A percentile compares a stretch with the other conserved stretches of the same genome.
Evolutionary conservation across 2,888 invertebrate species (phyloP).

Genomic region (Drosophila differens): DNA sequence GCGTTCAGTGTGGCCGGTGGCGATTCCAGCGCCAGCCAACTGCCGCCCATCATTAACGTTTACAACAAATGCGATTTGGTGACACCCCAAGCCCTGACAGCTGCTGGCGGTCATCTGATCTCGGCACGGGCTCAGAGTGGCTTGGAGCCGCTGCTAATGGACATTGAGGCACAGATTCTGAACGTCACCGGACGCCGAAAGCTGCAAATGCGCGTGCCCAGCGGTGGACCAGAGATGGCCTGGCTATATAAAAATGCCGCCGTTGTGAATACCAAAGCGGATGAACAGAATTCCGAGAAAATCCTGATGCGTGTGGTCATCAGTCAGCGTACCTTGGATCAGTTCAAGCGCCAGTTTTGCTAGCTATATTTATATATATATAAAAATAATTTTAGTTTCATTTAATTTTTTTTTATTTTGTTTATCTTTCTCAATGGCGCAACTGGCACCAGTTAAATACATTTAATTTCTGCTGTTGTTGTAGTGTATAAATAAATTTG

Average conservation of each 20-base stretch:
- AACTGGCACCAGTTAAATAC: constrained; percentile 54
- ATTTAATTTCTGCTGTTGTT: constrained; percentile 48
- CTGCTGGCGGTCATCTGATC: constrained; percentile 80
- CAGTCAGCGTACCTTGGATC: constrained; percentile 86
- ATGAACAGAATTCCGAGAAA: constrained; percentile 86
- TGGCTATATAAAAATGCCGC: constrained; percentile 90
- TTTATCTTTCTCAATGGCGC: constrained; percentile 45
- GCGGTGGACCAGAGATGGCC: constrained; percentile 87
- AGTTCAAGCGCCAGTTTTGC: constrained; percentile 86
- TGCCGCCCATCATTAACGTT: constrained; percentile 88
- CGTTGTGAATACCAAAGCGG: constrained; percentile 86
- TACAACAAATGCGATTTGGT: constrained; percentile 91
- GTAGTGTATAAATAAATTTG: constrained; percentile 44
- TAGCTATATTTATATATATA: constrained; percentile 15
- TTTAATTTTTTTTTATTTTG: constrained; percentile 1
- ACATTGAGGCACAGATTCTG: constrained; percentile 85
- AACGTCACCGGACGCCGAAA: constrained; percentile 86
- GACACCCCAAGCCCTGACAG: neutral
- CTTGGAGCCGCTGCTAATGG: constrained; percentile 74
- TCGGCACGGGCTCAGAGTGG: constrained; percentile 86
- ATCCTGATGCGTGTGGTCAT: constrained; percentile 87
- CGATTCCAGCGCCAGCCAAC: constrained; percentile 37
- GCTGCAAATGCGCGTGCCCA: constrained; percentile 87
- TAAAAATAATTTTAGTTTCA: neutral
- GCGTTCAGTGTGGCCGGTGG: constrained; percentile 77